Base-by-base conservation (phyloP, 2,113 vertebrate species). In the Alexandromys fortis region DNA sequence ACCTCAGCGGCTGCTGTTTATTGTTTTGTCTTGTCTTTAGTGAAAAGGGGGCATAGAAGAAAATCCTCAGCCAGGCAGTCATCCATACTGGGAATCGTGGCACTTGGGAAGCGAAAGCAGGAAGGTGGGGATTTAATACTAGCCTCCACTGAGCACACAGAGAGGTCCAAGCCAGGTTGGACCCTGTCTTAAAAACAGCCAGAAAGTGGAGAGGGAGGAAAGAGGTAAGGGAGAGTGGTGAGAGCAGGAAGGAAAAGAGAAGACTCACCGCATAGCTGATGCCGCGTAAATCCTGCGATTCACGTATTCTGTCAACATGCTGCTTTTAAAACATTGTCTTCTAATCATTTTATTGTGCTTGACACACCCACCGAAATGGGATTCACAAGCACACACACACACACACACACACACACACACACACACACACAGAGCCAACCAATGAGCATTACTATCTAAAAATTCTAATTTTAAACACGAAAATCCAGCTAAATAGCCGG, bases 391-490 rank as follows among this genome's bases (percentile, higher is more conserved):
- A 11, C 52, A 55, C 6, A 11, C 55, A 49, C 7, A 9, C 55
- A 58, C 7, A 9, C 52, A 58, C 7, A 11, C 52, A 58, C 52
- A 17, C 52, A 55, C 52, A 17, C 52, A 55, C 52, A 55, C 19
- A 81, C 30, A 67, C 7, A 11, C 55, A 58, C 19, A 73, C 72
- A 96, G 0, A 45, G 86, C 86, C 63, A 68, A 47, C 9, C 72
- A 76, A 68, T 81, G 33, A 42, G 55, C 77, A 72, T 49, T 86
- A 93, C 52, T 76, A 14, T 90, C 35, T 55, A 78, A 94, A 30
- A 73, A 96, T 88, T 70, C 86, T 92, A 83, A 93, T 79, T 94
- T 93, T 86, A 94, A 96, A 88, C 55, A 49, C n/a, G 86, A 52
- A 94, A 95, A 72, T 90, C 72, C 35, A 96, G 89, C 33, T 82